Base-by-base conservation (phyloP, 2,113 vertebrate species). In the Scomber japonicus region DNA sequence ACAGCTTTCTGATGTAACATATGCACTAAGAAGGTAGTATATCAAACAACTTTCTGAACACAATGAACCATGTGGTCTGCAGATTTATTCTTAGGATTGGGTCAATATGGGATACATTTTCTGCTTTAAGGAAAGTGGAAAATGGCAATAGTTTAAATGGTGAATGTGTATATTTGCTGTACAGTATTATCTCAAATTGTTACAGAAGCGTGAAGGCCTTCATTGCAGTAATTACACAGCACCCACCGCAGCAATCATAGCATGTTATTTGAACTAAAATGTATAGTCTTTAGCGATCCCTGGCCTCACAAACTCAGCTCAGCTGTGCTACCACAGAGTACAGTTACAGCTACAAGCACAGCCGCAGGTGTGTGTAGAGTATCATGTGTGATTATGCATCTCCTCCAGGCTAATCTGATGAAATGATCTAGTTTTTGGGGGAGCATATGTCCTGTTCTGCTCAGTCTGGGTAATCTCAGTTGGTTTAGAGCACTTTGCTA, bases 341-440 rank as follows among this genome's bases (percentile, higher is more conserved):
- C 86, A 78, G 73, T 78, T 50, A 72, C 64, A 77, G 88, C 91
- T 91, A 73, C 80, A 1, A 93, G 91, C 91, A 15, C 85, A 88
- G 91, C 93, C 86, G 90, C 91, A 92, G 93, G 93, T 94, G 90
- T 78, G 66, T 78, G 89, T 85, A 81, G 79, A 78, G 66, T 68
- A 81, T 87, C 80, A 77, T 67, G 79, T 89, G 86, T 85, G 83
- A 89, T 92, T 90, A 89, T 90, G 84, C 87, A 53, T 88, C 88
- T 92, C 92, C 90, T 92, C 83, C 87, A 89, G 90, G 92, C 91
- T 92, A 91, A 93, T 91, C 83, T 85, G 83, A 86, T 59, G 85
- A 89, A 93, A 89, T 88, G 51, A 87, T 35, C 27, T 15, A 10
- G 53, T 54, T 54, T 27, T 54, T n/a, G 53, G 53, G 53, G 17